Base-by-base conservation (phyloP, 2,797 vertebrate species). In the Acanthiza pusilla region DNA sequence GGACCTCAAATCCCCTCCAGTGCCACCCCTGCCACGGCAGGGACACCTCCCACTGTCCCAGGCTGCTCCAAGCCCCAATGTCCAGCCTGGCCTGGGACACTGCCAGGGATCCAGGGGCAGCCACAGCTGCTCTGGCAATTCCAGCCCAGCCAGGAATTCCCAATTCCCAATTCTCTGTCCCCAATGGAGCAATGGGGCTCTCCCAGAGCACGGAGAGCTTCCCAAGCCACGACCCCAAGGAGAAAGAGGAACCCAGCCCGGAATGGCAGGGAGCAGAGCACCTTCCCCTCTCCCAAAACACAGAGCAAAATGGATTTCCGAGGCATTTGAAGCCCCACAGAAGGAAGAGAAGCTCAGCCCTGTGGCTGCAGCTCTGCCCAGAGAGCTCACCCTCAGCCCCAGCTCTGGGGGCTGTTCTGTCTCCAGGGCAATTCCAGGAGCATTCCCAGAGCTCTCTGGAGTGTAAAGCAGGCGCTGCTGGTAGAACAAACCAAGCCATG, bases 231-330 rank as follows among this genome's bases (percentile, higher is more conserved):
- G 5, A 16, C 21, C 48, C 60, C 50, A 26, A 10, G 13, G 50
- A 22, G 11, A 22, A 7, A 1, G 7, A 57, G 10, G 62, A 30
- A 29, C 6, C 4, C 36, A 40, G 2, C 20, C 11, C n/a, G 40
- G 38, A 50, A 11, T 13, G 1, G 23, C 45, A 48, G 50, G 6
- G 23, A 19, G 47, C 8, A 20, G 22, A 21, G n/a, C 50, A 15
- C 32, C 42, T n/a, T 53, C 55, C 50, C 43, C 5, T 2, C 8
- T 54, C 71, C 48, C 40, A 1, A 32, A 58, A 34, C 9, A 5
- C 32, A n/a, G 7, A 60, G 34, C 12, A 0, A 4, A 16, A 38
- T 40, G 27, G 7, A 14, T 14, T 22, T 17, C 27, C 0, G 1
- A 61, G 38, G 30, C 8, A 15, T 18, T 5, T 17, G 43, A 38